Conservation (phyloP, 2,888 invertebrate species). For the Troides aeacus region DNA sequence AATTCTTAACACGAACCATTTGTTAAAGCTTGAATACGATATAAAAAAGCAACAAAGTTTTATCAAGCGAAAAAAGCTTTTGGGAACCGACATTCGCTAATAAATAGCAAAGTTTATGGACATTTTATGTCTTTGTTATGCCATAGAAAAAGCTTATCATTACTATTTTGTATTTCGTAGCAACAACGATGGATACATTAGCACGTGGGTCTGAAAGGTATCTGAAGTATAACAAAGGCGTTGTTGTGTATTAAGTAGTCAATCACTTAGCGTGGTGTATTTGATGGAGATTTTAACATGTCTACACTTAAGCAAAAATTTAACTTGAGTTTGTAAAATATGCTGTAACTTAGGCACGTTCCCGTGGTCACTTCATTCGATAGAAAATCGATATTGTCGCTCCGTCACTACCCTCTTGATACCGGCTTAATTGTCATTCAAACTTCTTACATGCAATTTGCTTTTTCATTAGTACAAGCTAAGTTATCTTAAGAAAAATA, state of each 20-base stretch:
- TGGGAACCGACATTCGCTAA: constrained; percentile 45
- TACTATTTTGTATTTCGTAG: constrained; percentile 22
- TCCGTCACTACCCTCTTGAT: constrained; percentile 22
- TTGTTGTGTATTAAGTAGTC: too few relatives aligned
- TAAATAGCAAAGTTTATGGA: constrained; percentile 53
- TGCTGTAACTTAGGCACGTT: constrained; percentile 53
- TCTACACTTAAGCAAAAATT: constrained; percentile 8
- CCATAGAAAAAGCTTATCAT: constrained; percentile 43
- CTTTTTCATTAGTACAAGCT: constrained; percentile 9
- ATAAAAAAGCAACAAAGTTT: constrained; percentile 50
- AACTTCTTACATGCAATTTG: constrained; percentile 14
- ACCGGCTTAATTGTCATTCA: constrained; percentile 25
- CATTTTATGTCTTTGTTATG: constrained; percentile 53
- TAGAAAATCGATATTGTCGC: constrained; percentile 26
- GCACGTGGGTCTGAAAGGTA: background rate
- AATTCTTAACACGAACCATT: background rate
- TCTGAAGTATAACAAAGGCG: background rate
- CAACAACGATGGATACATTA: background rate
- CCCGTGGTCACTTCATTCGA: constrained; percentile 36
- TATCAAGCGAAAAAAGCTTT: constrained; percentile 56
- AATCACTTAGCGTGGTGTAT: too few relatives aligned
- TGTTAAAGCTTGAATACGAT: background rate
- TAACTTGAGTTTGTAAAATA: constrained; percentile 8
- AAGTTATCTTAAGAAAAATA: background rate
- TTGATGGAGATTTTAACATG: background rate